Base-by-base conservation (phyloP, 2,888 invertebrate genomes). In the Aquatica leii region DNA sequence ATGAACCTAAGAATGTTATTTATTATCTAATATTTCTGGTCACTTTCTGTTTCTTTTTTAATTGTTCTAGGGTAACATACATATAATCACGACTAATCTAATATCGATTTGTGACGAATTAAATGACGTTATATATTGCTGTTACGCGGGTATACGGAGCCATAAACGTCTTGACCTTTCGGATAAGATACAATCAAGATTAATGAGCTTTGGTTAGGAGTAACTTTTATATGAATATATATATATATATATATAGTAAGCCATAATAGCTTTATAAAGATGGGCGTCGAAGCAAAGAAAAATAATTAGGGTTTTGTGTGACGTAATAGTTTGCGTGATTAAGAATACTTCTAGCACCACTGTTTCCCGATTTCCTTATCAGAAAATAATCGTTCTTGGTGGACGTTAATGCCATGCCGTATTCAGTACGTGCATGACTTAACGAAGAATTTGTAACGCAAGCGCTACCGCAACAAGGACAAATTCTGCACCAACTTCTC, bases 321-420 rank as follows among this genome's bases (percentile, higher is more conserved):
- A 80, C 80, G 80, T 74, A 80, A 80, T 73, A 68, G 78, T 67
- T 80, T 73, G 80, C 80, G 79, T 80, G 80, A 71, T 55, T 20
- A 65, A 58, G 69, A 72, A 69, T 71, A 71, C 74, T 75, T 69
- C 66, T 74, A 77, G 76, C 77, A 76, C 76, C 77, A 70, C 73
- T 71, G 69, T 76, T 78, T 69, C 76, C 76, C 62, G 73, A 73
- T 65, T 55, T 68, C 68, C 73, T 80, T 79, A 80, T 80, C 80
- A 76, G 61, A 70, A 67, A 73, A 74, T 78, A 75, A 78, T 78
- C 77, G 74, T 71, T 69, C 71, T 70, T 64, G 65, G 62, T 76
- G 76, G 74, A 76, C 74, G 73, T 69, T 77, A 76, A 76, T 77
- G 76, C 73, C 73, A 78, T 71, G 74, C 75, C 69, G 74, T 74